Evolutionary conservation across 2,888 invertebrate genomes (phyloP).

Genomic region (Lingula anatina): DNA sequence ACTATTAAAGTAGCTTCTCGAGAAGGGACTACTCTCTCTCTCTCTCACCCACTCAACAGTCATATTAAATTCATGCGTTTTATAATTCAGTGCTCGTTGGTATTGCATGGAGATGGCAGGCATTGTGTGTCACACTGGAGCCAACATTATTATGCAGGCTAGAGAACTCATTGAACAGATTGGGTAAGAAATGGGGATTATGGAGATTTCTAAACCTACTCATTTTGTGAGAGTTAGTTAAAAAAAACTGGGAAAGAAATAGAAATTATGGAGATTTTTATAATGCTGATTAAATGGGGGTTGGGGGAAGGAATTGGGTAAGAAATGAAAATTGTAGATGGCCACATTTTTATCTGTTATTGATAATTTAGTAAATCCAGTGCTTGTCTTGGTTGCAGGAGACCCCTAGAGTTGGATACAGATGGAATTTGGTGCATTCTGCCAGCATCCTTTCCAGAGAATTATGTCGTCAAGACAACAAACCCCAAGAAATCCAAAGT

Average conservation of each 20-base stretch:
- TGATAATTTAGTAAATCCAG: background rate
- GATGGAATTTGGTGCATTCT: conserved; percentile 99
- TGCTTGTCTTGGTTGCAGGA: conserved; percentile 58
- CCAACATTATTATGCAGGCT: conserved; percentile 91
- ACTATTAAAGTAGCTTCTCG: no score
- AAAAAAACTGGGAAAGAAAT: no score
- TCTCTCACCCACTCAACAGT: no score
- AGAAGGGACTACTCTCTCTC: no score
- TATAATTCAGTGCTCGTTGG: conserved; percentile 91
- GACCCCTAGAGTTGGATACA: conserved; percentile 94
- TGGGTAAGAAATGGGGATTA: no score
- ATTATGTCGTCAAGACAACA: conserved; percentile 73
- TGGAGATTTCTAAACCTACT: no score
- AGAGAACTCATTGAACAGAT: conserved; percentile 89
- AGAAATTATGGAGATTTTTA: no score
- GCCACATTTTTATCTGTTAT: conserved; percentile 1
- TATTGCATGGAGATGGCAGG: conserved; percentile 99
- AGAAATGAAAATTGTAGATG: background rate
- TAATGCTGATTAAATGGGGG: no score
- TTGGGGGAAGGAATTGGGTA: no score
- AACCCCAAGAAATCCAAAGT: conserved; percentile 78
- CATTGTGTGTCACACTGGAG: conserved; percentile 96
- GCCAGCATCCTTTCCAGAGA: conserved; percentile 95
- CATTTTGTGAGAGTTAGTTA: no score
- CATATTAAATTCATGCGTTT: no score